A percentile compares a stretch with the other conserved stretches of the same genome.
These are phyloP conservation scores for Nemurella pictetii DNA, from an alignment of 2,888 invertebrate species.

Conservation along the genomic window DNA sequence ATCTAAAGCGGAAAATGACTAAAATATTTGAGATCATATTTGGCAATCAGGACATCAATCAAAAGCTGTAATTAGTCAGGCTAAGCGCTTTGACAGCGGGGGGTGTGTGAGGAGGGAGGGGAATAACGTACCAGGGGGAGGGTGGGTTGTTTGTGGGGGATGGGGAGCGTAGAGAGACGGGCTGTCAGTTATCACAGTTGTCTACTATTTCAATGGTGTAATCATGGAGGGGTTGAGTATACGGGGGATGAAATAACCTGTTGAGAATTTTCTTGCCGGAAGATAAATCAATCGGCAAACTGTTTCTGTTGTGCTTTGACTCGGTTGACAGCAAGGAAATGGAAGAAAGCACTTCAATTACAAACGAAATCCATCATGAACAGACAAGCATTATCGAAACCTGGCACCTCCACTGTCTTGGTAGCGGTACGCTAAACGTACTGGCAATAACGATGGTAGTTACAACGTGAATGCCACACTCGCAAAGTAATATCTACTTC, in stretches of 20 bases:
- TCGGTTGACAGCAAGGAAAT: not conserved
- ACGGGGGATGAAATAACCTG: not conserved
- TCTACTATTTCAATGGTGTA: conserved; percentile 5
- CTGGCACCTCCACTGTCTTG: not conserved
- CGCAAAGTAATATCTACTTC: not conserved
- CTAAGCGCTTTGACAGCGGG: conserved; percentile 4
- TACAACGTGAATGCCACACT: too few relatives aligned
- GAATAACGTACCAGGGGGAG: not conserved
- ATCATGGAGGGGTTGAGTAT: not conserved
- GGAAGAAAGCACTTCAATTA: not conserved
- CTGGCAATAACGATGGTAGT: not conserved
- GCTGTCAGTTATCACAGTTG: conserved; percentile 9
- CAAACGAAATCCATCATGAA: not conserved
- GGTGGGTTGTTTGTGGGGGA: not conserved
- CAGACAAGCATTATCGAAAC: not conserved
- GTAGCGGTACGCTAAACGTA: not conserved
- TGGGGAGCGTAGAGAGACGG: not conserved
- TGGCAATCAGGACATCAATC: conserved; percentile 12
- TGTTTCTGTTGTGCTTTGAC: not conserved
- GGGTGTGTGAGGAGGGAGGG: not conserved
- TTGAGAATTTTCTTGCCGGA: not conserved
- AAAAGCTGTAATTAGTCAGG: conserved; percentile 1
- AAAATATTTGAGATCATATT: not conserved
- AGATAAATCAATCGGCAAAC: not conserved
- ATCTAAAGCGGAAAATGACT: not conserved